Evolutionary conservation across 2,113 vertebrate species (phyloP), one percentile per base, ranked within the genome.

Genomic region (Heterotis niloticus): DNA sequence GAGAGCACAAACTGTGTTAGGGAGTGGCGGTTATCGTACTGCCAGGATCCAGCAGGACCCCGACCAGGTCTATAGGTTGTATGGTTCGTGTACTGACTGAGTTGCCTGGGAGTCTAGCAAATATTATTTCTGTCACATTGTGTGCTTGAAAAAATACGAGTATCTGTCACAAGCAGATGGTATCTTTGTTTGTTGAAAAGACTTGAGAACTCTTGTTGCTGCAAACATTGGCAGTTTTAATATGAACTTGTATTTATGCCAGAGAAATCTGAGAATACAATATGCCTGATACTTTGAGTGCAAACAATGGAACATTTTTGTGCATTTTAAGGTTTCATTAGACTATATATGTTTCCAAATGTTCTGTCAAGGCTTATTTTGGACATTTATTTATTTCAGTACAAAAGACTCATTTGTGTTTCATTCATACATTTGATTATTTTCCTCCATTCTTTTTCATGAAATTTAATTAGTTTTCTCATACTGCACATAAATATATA

Each of bases 401-500:
- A 44, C 34, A 44, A 44, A 44, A 44, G 34, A n/a, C 54, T 14
- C 23, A 57, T 56, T 74, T 52, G 26, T 74, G 71, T 59, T 54
- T 74, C 57, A 74, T 74, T 74, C 52, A 59, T 51, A 16, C 4
- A 74, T 29, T 74, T 24, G n/a, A 74, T 57, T 74, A 74, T 74
- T 26, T 62, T 73, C 23, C 5, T 74, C 17, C 52, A 24, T 59
- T 74, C 51, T 74, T 56, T 57, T 74, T 2, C 54, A 54, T 10
- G 54, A 74, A 74, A 74, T 74, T 74, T 59, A 59, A 74, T 7
- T 44, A 7, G 34, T 44, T 44, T 44, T 44, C 34, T 44, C 34
- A 44, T 7, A 74, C 26, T 65, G 23, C 64, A 57, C 23, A 52
- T 18, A 74, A 74, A 74, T 18, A 26, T 74, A 13, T 62, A 13